Percentiles rank a stretch among this genome's conserved stretches.
These are phyloP conservation scores for Megaptera novaeangliae DNA, from an alignment of 2,113 vertebrate genomes.

Conservation along the genomic window DNA sequence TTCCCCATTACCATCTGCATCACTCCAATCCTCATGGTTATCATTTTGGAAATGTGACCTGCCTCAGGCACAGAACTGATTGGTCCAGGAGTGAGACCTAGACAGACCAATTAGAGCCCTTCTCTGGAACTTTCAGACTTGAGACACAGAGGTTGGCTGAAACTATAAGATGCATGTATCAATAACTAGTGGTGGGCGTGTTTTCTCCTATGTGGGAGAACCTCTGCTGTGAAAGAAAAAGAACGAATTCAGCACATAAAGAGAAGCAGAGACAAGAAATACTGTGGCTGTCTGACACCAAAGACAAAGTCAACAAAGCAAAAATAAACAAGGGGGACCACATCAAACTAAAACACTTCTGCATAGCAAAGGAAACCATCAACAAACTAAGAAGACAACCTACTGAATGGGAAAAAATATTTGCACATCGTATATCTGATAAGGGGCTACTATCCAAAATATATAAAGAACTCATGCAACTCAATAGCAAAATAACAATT, in stretches of 20 bases:
- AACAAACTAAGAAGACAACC: not conserved
- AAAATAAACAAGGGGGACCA: not conserved
- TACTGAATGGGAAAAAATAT: not conserved
- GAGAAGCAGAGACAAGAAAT: not conserved
- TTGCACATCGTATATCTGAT: not conserved
- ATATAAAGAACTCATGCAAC: not conserved
- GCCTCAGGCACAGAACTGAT: not conserved
- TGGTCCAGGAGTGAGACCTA: not conserved
- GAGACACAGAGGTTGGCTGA: not conserved
- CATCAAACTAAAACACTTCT: not conserved
- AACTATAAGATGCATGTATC: not conserved
- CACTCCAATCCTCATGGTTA: too few species aligned
- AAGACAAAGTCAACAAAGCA: not conserved
- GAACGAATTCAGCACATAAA: not conserved
- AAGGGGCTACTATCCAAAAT: not conserved
- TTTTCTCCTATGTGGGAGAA: not conserved
- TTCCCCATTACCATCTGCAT: not conserved
- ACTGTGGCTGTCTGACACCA: not conserved
- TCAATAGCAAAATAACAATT: not conserved
- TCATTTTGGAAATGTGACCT: not conserved
- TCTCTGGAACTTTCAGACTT: not conserved
- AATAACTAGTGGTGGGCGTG: not conserved
- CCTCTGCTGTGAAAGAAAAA: not conserved
- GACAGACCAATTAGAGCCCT: not conserved
- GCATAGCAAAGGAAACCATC: not conserved